Evolutionary conservation across 1,140 invertebrate genomes (phyloP), one percentile per base, ranked within the genome.

Genomic region (Listronotus bonariensis): DNA sequence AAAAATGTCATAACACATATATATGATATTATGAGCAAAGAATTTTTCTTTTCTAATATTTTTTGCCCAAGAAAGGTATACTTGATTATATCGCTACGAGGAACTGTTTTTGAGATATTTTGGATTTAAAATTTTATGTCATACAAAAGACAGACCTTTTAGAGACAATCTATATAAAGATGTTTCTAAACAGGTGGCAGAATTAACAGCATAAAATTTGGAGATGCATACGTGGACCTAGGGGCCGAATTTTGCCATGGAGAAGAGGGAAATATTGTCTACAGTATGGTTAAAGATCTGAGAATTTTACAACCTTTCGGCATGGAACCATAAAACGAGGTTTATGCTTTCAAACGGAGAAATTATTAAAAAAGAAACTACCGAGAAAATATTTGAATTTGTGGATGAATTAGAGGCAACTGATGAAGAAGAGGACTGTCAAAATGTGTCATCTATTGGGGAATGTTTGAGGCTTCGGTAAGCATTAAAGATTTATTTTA

Each of bases 221-320:
- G 81, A 3, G 82, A 85, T 2, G 82, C 82, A 56, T 77, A 82
- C 26, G 78, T 93, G 4, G 93, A 96, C 75, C 64, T 95, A 15
- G 92, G 93, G 6, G 92, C 90, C 18, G 90, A 94, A 83, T 57
- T 63, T 52, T 86, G 93, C 68, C 92, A 95, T 71, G 92, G 92
- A 11, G 85, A 93, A 74, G 79, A 85, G 60, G 82, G 78, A 11
- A 92, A 93, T 79, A 73, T 83, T 17, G 86, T 91, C 0, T 92
- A 84, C 73, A 77, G 88, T 54, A 70, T 88, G 36, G 87, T 86
- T 0, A 84, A 85, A 51, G 80, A 84, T 36, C 68, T 84, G 10
- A 76, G 82, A 69, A 67, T 88, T 2, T 68, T 88, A 7, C 80
- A 73, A 64, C 74, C 75, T 20, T n/a, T 70, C 68, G 1, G 58